Evolutionary conservation across 2,888 invertebrate genomes (phyloP), one percentile per base, ranked within the genome.

Genomic region (Ceratothoa steindachneri): DNA sequence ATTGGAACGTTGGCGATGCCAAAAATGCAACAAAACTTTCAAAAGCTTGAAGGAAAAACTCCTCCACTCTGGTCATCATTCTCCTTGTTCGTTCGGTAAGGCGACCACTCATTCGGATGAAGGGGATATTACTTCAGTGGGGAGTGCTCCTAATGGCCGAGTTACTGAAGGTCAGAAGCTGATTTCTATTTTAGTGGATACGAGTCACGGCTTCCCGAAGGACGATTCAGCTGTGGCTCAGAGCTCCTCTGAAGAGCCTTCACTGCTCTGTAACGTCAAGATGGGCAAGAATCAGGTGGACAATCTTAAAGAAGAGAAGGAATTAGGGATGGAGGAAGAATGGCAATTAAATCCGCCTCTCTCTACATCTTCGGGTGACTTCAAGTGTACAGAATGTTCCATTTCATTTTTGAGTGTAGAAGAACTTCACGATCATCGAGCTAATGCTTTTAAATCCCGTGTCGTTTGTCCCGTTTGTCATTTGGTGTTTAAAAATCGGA

Each of bases 41-140:
- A 79, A 79, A 27, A 76, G 76, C 65, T 70, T 79, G 9, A 79
- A 79, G 30, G 79, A 79, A 51, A 79, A 79, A 41, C 30, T 79
- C n/a, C 60, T 79, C 3, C 79, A 79, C 60, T 76, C 79, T 1
- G 79, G 79, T 52, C 75, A 79, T 19, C 79, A 79, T 31, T 79
- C 79, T 4, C 79, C 79, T 0, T 71, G 76, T 72, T 67, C 31
- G 12, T 12, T 15, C 3, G 60, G 60, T 15, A 24, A 24, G 60
- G 27, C 19, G 24, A 24, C 12, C 3, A 24, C 24, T 24, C 27
- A n/a, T 12, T 9, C 1, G 3, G 60, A 15, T 2, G 60, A 22
- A 22, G 60, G 9, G n/a, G n/a, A 22, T 24, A 12, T 60, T n/a
- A 24, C 27, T 60, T n/a, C 2, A 24, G 60, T 2, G 24, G 24